Base-by-base conservation (phyloP, 2,113 vertebrate species). In the Montifringilla adamsi region DNA sequence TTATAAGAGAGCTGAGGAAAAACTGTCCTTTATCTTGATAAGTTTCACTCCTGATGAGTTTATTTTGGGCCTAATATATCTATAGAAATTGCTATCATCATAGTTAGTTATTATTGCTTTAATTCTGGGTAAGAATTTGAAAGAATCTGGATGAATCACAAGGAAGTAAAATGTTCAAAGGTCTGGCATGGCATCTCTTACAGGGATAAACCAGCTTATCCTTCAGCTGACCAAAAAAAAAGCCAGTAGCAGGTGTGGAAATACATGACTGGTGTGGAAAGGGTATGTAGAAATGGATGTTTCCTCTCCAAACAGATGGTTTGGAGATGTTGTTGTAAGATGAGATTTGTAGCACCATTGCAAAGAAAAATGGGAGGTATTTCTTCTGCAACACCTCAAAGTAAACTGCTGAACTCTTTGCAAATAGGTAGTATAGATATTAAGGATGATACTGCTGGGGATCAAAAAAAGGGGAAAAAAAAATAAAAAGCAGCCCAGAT, bases 381-480 rank as follows among this genome's bases (percentile, higher is more conserved):
- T 79, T 67, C 17, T 72, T 62, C 33, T 30, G 27, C 14, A 62
- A 58, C 27, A 49, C 7, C 26, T 74, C 28, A 23, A 5, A 56
- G 17, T 17, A 37, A 87, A 39, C 6, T 67, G 28, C 6, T 79
- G 35, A 72, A 26, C 8, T 35, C 13, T 82, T 41, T 87, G 23
- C 8, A 6, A 2, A 6, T 55, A 47, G 43, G 10, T 17, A 44
- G 6, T 35, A 15, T 37, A 47, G n/a, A 31, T 11, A 30, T 9
- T 66, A 44, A 56, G 9, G 17, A 30, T 41, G 13, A 83, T 77
- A 60, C 11, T 19, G 3, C 13, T 46, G 11, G 2, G 2, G 6
- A 6, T 4, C 8, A 5, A 23, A 33, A 31, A 56, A 16, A 4
- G 22, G 6, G 9, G 1, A 0, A 2, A 8, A 20, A 20, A 55